Percentiles rank a stretch among this genome's conserved stretches.
Evolutionary conservation across 1,140 invertebrate genomes (phyloP).

Genomic region (Saxidomus purpurata): DNA sequence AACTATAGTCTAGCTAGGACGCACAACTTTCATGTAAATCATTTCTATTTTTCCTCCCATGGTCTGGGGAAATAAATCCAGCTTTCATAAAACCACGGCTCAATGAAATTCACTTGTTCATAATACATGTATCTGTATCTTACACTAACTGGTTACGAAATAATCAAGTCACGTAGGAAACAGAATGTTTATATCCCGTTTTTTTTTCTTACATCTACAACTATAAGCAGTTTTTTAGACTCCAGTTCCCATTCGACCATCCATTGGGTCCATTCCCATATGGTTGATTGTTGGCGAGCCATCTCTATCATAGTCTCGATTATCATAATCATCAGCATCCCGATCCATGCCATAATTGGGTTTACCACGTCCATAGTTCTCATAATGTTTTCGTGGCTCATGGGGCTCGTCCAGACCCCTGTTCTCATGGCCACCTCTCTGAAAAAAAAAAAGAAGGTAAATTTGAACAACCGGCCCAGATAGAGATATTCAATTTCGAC

Average conservation of each 20-base stretch:
- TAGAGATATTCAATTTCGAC: too few species aligned
- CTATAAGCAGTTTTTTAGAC: background rate
- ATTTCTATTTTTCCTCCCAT: too few species aligned
- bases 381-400: background rate
- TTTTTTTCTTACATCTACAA: background rate
- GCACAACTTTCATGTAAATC: too few species aligned
- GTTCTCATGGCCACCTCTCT: background rate
- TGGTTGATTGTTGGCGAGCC: background rate
- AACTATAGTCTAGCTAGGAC: too few species aligned
- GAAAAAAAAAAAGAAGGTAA: constrained; percentile 7
- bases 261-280: background rate
- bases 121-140: too few species aligned
- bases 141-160: too few species aligned
- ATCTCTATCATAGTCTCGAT: background rate
- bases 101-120: too few species aligned
- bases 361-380: background rate
- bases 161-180: too few species aligned
- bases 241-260: background rate
- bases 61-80: too few species aligned
- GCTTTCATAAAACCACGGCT: too few species aligned
- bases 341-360: constrained; percentile 13
- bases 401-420: background rate
- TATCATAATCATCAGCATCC: constrained; percentile 5
- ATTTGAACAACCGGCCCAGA: too few species aligned
- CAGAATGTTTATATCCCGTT: too few species aligned